Evolutionary conservation across 2,888 invertebrate species (phyloP).

Genomic region (Chouioia cunea): DNA sequence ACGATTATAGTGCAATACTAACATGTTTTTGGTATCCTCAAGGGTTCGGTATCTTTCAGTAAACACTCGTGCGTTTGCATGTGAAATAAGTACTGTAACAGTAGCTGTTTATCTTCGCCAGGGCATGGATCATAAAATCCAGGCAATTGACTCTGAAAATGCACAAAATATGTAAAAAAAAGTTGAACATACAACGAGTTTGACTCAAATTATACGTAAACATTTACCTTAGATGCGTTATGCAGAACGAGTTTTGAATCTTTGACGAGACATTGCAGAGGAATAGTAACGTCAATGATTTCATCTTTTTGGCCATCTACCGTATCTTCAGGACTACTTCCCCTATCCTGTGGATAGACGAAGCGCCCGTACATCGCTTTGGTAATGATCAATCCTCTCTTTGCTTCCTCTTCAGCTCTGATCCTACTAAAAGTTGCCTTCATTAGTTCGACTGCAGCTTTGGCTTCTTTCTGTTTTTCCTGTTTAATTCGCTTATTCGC

Average conservation of each 20-base stretch:
- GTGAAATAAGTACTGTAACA: slow-evolving; percentile 88
- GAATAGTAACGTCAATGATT: slow-evolving; percentile 92
- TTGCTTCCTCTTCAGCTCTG: slow-evolving; percentile 82
- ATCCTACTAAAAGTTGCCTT: slow-evolving; percentile 89
- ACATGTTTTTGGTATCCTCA: slow-evolving; percentile 84
- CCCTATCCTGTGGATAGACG: slow-evolving; percentile 61
- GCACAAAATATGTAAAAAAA: slow-evolving; percentile 39
- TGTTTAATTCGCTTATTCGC: slow-evolving; percentile 82
- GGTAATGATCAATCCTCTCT: slow-evolving; percentile 86
- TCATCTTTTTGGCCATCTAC: slow-evolving; percentile 68
- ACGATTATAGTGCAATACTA: slow-evolving; percentile 18
- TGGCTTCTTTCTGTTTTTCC: slow-evolving; percentile 87
- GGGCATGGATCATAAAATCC: slow-evolving; percentile 97
- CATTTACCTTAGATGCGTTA: slow-evolving; percentile 84
- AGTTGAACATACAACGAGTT: slow-evolving; percentile 10
- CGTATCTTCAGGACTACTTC: slow-evolving; percentile 56
- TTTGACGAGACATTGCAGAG: slow-evolving; percentile 92
- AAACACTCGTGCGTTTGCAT: slow-evolving; percentile 84
- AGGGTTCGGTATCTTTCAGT: slow-evolving; percentile 82
- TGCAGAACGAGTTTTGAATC: slow-evolving; percentile 90
- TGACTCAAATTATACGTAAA: slow-evolving; percentile 8
- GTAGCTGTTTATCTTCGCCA: slow-evolving; percentile 90
- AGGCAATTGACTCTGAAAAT: slow-evolving; percentile 88
- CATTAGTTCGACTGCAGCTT: slow-evolving; percentile 91
- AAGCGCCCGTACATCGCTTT: slow-evolving; percentile 86